Conservation (phyloP, 64 coral and sea anemone genomes). For the Dendrophyllia cribrosa region DNA sequence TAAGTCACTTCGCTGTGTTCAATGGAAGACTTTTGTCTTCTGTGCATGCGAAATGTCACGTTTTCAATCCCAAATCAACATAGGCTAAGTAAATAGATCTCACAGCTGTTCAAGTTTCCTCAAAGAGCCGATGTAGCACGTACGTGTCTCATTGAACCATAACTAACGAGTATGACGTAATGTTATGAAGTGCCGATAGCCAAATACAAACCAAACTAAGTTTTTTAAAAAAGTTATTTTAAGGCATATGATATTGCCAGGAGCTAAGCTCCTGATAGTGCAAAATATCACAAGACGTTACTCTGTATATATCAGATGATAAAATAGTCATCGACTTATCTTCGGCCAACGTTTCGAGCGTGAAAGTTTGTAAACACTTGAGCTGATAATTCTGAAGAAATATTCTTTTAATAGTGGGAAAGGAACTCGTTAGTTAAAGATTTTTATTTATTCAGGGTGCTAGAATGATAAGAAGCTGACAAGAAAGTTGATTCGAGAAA, state of each 20-base stretch:
- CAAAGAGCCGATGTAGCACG: not conserved
- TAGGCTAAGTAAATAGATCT: not conserved
- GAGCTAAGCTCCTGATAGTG: too few species aligned
- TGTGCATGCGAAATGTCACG: not conserved
- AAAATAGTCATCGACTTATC: not conserved
- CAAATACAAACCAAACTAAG: too few species aligned
- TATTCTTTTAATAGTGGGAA: too few species aligned
- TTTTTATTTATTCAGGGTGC: too few species aligned
- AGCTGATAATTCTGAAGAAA: too few species aligned
- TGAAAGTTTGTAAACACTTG: too few species aligned
- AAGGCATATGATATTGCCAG: too few species aligned
- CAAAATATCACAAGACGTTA: too few species aligned
- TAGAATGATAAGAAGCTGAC: too few species aligned
- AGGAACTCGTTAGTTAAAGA: too few species aligned
- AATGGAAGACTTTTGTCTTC: not conserved
- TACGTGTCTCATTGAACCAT: not conserved
- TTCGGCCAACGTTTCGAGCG: not conserved
- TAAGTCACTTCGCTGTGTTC: not conserved
- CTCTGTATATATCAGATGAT: not conserved
- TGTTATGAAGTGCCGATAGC: not conserved
- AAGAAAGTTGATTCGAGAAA: not conserved
- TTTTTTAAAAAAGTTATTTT: too few species aligned
- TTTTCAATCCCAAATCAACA: not conserved
- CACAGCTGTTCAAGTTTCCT: not conserved
- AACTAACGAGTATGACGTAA: not conserved